phyloP scores from a whole-genome alignment of 2,888 invertebrate species.

The Spisula solida region DNA sequence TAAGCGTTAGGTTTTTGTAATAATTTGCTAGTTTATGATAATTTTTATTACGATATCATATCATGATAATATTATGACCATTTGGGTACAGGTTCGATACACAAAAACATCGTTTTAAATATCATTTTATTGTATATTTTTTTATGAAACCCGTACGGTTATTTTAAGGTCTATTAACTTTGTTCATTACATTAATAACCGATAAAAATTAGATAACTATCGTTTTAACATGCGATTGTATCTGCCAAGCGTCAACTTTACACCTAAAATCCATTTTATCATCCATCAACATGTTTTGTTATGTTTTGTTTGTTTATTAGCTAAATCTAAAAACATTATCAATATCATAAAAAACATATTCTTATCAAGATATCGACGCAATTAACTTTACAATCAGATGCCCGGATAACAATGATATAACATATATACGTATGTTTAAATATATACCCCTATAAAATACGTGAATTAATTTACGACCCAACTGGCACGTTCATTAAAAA shows the following conservation, averaged over 20 bases:
- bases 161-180: background rate
- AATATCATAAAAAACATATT: background rate
- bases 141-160: background rate
- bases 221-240: background rate
- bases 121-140: too few species aligned
- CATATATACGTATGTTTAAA: background rate
- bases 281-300: background rate
- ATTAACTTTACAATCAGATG: background rate
- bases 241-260: background rate
- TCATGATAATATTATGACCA: too few species aligned
- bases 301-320: conserved; percentile 13
- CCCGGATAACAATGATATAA: background rate
- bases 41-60: too few species aligned
- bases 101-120: too few species aligned
- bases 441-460: too few species aligned
- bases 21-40: too few species aligned
- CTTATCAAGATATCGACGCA: background rate
- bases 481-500: too few species aligned
- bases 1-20: too few species aligned
- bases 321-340: conserved; percentile 15
- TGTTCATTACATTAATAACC: conserved; percentile 4
- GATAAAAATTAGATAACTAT: conserved; percentile 9
- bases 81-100: too few species aligned
- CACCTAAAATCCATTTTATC: conserved; percentile 21
- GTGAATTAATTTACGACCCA: too few species aligned